These are phyloP conservation scores for Pogoniulus pusillus DNA, from an alignment of 2,797 vertebrate genomes.

Conservation along the genomic window DNA sequence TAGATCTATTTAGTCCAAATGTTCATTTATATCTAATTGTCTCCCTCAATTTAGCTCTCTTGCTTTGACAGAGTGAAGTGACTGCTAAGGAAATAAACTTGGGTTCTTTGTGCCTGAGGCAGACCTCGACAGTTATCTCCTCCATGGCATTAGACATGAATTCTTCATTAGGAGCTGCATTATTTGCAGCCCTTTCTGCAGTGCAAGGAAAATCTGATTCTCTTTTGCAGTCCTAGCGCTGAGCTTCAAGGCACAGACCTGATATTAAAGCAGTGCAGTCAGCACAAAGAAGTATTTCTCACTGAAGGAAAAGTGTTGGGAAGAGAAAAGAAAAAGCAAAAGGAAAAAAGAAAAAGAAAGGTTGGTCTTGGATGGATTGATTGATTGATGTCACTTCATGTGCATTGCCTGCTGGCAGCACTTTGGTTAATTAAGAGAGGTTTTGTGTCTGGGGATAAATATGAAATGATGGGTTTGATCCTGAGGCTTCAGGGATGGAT, in stretches of 20 bases:
- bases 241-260: neutral
- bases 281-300: neutral
- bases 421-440: constrained; percentile 42
- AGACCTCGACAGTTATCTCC: neutral
- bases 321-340: neutral
- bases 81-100: neutral
- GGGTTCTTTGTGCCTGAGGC: neutral
- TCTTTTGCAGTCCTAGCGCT: neutral
- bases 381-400: constrained; percentile 38
- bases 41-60: neutral
- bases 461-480: constrained; percentile 9
- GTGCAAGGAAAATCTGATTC: neutral
- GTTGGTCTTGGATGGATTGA: neutral
- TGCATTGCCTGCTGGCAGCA: constrained; percentile 37
- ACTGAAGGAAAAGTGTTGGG: neutral
- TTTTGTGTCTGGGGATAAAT: neutral
- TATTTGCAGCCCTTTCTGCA: neutral
- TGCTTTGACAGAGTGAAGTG: constrained; percentile 9
- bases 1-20: neutral
- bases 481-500: constrained; percentile 2
- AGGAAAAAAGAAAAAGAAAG: neutral
- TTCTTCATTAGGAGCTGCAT: neutral
- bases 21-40: neutral
- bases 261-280: neutral
- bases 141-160: neutral